Evolutionary conservation across 2,797 vertebrate species (phyloP).

Genomic region (Ataeniobius toweri): DNA sequence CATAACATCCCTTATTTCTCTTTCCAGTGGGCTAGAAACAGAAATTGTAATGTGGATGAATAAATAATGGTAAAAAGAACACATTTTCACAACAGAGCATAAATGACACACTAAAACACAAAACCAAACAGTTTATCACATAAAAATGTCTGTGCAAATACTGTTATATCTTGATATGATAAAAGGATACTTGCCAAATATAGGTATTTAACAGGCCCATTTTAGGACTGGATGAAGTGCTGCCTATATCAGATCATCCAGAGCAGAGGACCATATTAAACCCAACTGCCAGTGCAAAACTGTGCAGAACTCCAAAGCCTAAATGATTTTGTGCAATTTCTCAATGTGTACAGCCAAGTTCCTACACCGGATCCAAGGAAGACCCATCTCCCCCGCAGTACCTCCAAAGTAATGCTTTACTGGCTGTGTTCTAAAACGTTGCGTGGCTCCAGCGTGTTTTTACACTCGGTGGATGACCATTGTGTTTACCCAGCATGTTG

Average conservation of each 20-base stretch:
- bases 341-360: not conserved
- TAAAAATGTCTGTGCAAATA: not conserved
- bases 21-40: not conserved
- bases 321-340: not conserved
- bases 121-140: not conserved
- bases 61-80: not conserved
- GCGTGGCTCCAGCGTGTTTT: constrained; percentile 19
- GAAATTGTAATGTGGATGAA: not conserved
- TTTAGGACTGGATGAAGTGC: not conserved
- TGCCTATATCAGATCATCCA: not conserved
- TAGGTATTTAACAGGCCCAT: not conserved
- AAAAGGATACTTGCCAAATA: not conserved
- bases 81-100: not conserved
- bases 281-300: not conserved
- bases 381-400: not conserved
- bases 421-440: not conserved
- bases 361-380: not conserved
- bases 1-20: not conserved
- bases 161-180: not conserved
- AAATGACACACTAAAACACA: not conserved
- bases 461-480: constrained; percentile 20
- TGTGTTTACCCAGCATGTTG: constrained; percentile 37
- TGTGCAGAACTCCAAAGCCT: not conserved
- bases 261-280: not conserved
- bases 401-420: not conserved